Conservation (phyloP, 2,888 invertebrate species). For the Xylocampa areola region DNA sequence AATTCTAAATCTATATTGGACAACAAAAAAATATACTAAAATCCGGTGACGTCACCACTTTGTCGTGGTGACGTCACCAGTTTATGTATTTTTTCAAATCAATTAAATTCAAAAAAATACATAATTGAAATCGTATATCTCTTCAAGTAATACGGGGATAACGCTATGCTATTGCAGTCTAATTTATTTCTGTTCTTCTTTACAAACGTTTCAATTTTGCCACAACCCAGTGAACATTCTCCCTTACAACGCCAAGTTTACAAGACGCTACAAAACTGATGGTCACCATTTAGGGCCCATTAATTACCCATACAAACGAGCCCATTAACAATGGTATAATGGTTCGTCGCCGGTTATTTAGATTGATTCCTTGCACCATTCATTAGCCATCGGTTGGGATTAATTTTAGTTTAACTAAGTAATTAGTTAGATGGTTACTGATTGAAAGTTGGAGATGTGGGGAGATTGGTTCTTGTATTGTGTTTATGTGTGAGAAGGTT, state of each 20-base stretch:
- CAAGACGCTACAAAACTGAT: slow-evolving; percentile 64
- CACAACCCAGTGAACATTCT: slow-evolving; percentile 27
- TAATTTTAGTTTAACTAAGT: slow-evolving; percentile 52
- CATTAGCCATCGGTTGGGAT: slow-evolving; percentile 51
- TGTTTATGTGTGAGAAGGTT: neutral
- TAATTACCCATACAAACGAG: slow-evolving; percentile 70
- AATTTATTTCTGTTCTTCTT: neutral
- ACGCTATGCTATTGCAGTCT: too few relatives aligned
- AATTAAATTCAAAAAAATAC: too few relatives aligned
- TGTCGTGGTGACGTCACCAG: too few relatives aligned
- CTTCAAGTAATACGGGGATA: too few relatives aligned
- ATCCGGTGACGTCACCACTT: too few relatives aligned
- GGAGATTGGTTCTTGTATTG: neutral
- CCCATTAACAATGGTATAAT: slow-evolving; percentile 68
- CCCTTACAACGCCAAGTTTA: slow-evolving; percentile 48
- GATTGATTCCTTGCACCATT: slow-evolving; percentile 57
- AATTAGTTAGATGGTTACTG: slow-evolving; percentile 39
- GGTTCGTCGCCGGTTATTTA: slow-evolving; percentile 57
- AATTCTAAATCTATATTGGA: too few relatives aligned
- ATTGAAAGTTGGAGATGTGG: slow-evolving; percentile 11
- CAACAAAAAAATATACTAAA: too few relatives aligned
- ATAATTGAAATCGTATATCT: too few relatives aligned
- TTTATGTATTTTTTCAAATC: too few relatives aligned
- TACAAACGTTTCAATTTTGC: neutral
- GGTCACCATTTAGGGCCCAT: slow-evolving; percentile 65